Base-by-base conservation (phyloP, 2,888 invertebrate genomes). In the Epinotia brunnichana region DNA sequence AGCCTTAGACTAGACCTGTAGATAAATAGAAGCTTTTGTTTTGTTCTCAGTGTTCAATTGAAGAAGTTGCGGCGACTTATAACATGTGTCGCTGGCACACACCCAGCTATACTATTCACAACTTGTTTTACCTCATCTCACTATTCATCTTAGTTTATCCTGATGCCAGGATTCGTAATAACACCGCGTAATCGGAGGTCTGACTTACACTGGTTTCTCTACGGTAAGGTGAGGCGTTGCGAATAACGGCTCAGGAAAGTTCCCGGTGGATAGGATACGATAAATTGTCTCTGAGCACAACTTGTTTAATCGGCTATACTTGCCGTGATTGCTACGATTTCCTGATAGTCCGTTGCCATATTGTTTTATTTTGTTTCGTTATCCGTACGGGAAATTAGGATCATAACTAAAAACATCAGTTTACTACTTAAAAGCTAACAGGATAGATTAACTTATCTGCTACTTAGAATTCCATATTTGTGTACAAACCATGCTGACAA, bases 181-280 rank as follows among this genome's bases (percentile, higher is more conserved):
- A 35, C 35, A 35, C 9, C 35, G 35, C 35, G 35, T 9, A 35
- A 35, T 35, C 4, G 4, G 4, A 48, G 48, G n/a, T 48, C n/a
- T 7, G 4, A 4, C 13, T 48, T 48, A 48, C 15, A 48, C 48
- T 48, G 48, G 48, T 48, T 48, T n/a, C 4, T 5, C n/a, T 48
- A 13, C 15, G 3, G 13, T 48, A 7, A n/a, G 4, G 0, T 44
- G 44, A 48, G n/a, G 48, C 48, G 13, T 48, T n/a, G 48, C n/a
- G n/a, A 48, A n/a, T 48, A 48, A 48, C 2, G 9, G 19, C 19
- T 17, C 76, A 78, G 74, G 63, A 69, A 78, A 76, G 70, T 76
- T 77, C 61, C 54, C 70, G 69, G 59, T 11, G 69, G 82, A 78
- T n/a, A 79, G 79, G 81, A 77, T 77, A 79, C 78, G 76, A 80